Percentiles rank a stretch among this genome's conserved stretches.
phyloP scores from a whole-genome alignment of 2,113 vertebrate genomes.

The Calidris pugnax region DNA sequence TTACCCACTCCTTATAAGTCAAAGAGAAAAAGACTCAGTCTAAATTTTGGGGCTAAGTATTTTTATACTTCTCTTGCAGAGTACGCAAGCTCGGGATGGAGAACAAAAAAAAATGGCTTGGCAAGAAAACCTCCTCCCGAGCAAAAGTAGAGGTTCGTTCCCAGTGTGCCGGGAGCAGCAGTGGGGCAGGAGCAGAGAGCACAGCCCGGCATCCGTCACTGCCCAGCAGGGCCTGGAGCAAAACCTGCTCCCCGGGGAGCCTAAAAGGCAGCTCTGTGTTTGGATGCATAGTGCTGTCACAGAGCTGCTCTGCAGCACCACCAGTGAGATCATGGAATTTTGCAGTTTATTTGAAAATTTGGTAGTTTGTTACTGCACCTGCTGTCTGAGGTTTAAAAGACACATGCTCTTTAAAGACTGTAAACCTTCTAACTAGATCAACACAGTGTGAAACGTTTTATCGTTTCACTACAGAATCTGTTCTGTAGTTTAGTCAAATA shows the following conservation, averaged over 20 bases:
- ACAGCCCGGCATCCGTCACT: background rate
- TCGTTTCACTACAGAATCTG: background rate
- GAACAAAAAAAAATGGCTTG: background rate
- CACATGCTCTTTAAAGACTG: slow-evolving; percentile 61
- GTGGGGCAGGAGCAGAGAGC: background rate
- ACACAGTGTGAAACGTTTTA: slow-evolving; percentile 15
- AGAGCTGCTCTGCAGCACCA: slow-evolving; percentile 73
- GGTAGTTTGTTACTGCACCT: slow-evolving; percentile 75
- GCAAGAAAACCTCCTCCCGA: background rate
- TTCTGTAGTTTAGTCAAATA: slow-evolving; percentile 14
- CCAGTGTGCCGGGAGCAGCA: background rate
- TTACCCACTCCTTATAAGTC: background rate
- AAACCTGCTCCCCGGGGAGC: background rate
- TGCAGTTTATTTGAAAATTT: slow-evolving; percentile 75
- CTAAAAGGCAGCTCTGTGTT: slow-evolving; percentile 60
- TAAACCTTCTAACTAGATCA: slow-evolving; percentile 58
- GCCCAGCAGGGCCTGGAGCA: background rate
- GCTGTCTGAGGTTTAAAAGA: slow-evolving; percentile 69
- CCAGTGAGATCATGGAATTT: slow-evolving; percentile 79
- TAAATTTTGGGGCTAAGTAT: background rate
- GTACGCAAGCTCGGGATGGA: accelerated
- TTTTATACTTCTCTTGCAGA: background rate
- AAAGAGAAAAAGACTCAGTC: background rate
- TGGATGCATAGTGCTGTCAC: slow-evolving; percentile 72
- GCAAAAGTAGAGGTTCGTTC: background rate